Evolutionary conservation across 2,797 vertebrate species (phyloP).

Genomic region (Prionace glauca): DNA sequence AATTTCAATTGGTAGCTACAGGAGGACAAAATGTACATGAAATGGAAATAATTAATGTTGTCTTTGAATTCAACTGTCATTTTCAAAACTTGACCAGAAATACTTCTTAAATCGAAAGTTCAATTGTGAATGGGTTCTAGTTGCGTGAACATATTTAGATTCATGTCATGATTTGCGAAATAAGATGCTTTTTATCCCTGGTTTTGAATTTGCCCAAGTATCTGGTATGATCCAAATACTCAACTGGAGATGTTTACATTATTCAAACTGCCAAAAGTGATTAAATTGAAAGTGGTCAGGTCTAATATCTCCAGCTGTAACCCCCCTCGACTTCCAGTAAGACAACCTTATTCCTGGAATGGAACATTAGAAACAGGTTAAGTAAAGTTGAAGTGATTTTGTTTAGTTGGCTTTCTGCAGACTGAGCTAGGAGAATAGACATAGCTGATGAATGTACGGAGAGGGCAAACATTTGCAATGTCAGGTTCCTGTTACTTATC

Average conservation of each 20-base stretch:
- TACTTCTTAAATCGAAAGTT: background rate
- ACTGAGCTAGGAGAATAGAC: background rate
- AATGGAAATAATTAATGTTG: background rate
- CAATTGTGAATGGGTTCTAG: background rate
- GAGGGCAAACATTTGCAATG: background rate
- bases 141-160: background rate
- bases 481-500: background rate
- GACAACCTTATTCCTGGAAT: background rate
- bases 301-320: constrained; percentile 17
- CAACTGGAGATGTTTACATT: background rate
- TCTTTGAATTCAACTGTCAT: background rate
- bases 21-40: background rate
- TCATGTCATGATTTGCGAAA: background rate
- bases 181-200: constrained; percentile 2
- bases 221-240: constrained; percentile 4
- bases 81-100: background rate
- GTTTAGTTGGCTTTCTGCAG: background rate
- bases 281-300: background rate
- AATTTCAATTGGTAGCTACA: background rate
- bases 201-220: constrained; percentile 2
- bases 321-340: background rate
- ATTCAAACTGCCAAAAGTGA: constrained; percentile 22
- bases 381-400: background rate
- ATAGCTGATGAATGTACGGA: background rate
- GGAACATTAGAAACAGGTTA: background rate